These are phyloP conservation scores for Aleiodes testaceus DNA, from an alignment of 2,888 invertebrate genomes.

Conservation along the genomic window DNA sequence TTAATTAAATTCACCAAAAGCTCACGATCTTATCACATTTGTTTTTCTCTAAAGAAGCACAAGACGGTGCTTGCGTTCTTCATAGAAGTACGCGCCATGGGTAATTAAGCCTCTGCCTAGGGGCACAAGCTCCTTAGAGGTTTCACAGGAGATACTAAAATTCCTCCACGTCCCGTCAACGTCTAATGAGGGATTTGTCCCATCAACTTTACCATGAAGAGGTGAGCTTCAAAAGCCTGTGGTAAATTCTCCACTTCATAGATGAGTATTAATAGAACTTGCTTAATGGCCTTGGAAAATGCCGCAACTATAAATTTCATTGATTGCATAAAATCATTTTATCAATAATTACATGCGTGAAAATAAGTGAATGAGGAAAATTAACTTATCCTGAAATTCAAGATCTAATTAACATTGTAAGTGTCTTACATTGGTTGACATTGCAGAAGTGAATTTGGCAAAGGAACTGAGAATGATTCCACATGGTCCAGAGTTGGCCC, in stretches of 20 bases:
- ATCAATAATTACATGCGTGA: not conserved
- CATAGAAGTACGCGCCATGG: conserved; percentile 33
- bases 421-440: not conserved
- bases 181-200: conserved; percentile 64
- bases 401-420: conserved; percentile 9
- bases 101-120: conserved; percentile 62
- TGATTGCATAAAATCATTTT: too few species aligned
- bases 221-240: conserved; percentile 53
- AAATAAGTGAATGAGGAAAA: not conserved
- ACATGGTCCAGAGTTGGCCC: too few species aligned
- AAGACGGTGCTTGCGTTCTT: conserved; percentile 1
- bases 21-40: conserved; percentile 12
- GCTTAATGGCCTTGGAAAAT: not conserved
- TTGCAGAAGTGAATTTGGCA: too few species aligned
- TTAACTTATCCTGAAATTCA: not conserved
- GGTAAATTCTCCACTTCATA: not conserved
- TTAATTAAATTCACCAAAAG: conserved; percentile 13
- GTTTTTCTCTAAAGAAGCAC: not conserved
- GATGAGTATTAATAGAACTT: not conserved
- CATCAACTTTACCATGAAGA: conserved; percentile 56
- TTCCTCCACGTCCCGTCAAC: conserved; percentile 65
- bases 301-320: not conserved
- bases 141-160: conserved; percentile 61
- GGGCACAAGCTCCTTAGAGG: conserved; percentile 63
- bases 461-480: too few species aligned